These are phyloP conservation scores for Sisyra nigra DNA, from an alignment of 2,888 invertebrate species.

Conservation along the genomic window DNA sequence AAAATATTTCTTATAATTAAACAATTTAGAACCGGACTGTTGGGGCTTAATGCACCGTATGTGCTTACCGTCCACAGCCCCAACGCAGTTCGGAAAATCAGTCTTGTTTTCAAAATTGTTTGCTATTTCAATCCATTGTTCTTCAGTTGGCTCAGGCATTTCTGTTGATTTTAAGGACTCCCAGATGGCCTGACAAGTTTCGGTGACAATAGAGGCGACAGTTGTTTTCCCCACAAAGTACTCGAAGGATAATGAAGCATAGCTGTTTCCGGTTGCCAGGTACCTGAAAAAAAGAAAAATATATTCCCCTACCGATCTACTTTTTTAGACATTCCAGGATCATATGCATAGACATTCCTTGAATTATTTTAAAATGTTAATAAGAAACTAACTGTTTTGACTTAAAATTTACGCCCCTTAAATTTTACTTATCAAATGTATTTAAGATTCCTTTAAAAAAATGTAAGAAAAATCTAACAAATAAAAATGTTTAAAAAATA, in stretches of 20 bases:
- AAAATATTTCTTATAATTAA: slow-evolving; percentile 17
- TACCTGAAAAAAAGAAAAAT: slow-evolving; percentile 16
- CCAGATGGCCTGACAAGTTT: slow-evolving; percentile 17
- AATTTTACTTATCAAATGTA: no score
- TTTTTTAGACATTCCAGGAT: no score
- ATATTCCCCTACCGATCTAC: no score
- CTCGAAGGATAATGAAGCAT: slow-evolving; percentile 16
- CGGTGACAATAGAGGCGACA: slow-evolving; percentile 16
- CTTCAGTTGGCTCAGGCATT: slow-evolving; percentile 11
- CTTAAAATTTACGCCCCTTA: no score
- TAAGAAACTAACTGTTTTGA: no score
- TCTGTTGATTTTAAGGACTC: slow-evolving; percentile 12
- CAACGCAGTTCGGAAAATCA: slow-evolving; percentile 20
- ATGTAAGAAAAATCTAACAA: no score
- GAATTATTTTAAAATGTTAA: no score
- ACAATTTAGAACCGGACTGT: slow-evolving; percentile 15
- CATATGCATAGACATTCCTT: no score
- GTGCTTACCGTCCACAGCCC: slow-evolving; percentile 18
- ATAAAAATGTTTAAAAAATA: no score
- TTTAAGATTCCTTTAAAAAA: no score
- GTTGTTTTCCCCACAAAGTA: slow-evolving; percentile 17
- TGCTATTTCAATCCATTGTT: slow-evolving; percentile 17
- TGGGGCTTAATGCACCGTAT: slow-evolving; percentile 16
- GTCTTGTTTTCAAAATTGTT: slow-evolving; percentile 15
- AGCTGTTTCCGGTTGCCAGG: slow-evolving; percentile 16